Evolutionary conservation across 2,113 vertebrate genomes (phyloP).

Genomic region (Alethe castanea): DNA sequence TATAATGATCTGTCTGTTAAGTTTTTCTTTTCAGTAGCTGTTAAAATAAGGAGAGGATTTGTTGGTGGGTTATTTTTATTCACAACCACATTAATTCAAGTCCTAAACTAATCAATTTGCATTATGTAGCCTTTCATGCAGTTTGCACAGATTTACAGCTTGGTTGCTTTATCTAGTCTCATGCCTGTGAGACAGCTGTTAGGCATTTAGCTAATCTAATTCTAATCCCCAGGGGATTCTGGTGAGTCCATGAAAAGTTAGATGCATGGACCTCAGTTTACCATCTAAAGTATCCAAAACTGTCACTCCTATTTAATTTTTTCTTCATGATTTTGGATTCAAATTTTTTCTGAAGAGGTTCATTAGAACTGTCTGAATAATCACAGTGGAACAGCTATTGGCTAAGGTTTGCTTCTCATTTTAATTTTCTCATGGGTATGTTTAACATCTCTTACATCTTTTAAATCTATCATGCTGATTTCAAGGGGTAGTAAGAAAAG

Average conservation of each 20-base stretch:
- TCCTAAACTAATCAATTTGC: constrained; percentile 76
- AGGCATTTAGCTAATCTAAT: constrained; percentile 74
- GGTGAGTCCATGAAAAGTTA: constrained; percentile 50
- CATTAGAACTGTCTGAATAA: not conserved
- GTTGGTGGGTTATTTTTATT: constrained; percentile 75
- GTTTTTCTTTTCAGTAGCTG: constrained; percentile 69
- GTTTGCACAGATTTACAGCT: constrained; percentile 75
- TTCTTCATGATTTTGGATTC: not conserved
- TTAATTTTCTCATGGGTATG: constrained; percentile 6
- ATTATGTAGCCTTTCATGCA: constrained; percentile 70
- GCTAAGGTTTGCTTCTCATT: not conserved
- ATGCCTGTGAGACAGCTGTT: constrained; percentile 73
- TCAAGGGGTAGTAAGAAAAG: not conserved
- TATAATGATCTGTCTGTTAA: constrained; percentile 70
- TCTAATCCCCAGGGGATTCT: constrained; percentile 49
- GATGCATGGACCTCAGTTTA: not conserved
- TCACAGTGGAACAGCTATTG: not conserved
- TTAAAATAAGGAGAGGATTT: constrained; percentile 84
- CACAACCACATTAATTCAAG: constrained; percentile 72
- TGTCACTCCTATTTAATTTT: not conserved
- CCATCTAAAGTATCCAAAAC: not conserved
- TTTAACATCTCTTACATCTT: not conserved
- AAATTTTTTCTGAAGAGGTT: not conserved
- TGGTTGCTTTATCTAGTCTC: constrained; percentile 73
- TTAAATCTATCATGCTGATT: not conserved